Evolutionary conservation across 2,113 vertebrate genomes (phyloP).

Genomic region (Atrichornis clamosus): DNA sequence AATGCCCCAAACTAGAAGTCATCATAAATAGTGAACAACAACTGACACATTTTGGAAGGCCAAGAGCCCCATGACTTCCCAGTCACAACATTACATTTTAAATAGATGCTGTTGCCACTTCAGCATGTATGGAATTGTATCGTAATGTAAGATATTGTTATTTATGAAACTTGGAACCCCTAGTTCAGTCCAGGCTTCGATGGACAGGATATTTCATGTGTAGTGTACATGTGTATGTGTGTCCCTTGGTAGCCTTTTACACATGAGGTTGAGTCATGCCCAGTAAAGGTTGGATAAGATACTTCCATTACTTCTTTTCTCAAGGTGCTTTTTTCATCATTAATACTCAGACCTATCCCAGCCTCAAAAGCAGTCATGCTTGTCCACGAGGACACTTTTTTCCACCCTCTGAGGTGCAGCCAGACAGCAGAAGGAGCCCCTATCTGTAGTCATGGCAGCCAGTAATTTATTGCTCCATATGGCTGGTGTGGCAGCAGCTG

Average conservation of each 20-base stretch:
- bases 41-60: not conserved
- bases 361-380: not conserved
- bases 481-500: slow-evolving; percentile 65
- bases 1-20: not conserved
- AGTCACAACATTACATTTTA: not conserved
- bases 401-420: slow-evolving; percentile 1
- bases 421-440: slow-evolving; percentile 43
- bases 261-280: not conserved
- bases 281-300: not conserved
- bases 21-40: not conserved
- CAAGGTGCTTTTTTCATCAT: not conserved
- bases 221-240: not conserved
- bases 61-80: not conserved
- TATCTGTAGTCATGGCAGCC: slow-evolving; percentile 65
- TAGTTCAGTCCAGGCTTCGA: not conserved
- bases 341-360: not conserved
- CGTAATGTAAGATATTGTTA: not conserved
- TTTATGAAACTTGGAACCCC: not conserved
- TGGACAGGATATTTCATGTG: not conserved
- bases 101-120: not conserved
- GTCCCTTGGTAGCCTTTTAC: not conserved
- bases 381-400: not conserved
- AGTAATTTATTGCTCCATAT: slow-evolving; percentile 65
- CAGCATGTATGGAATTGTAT: not conserved
- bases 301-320: not conserved